phyloP scores from a whole-genome alignment of 2,113 vertebrate genomes.

The Lasiurus cinereus region DNA sequence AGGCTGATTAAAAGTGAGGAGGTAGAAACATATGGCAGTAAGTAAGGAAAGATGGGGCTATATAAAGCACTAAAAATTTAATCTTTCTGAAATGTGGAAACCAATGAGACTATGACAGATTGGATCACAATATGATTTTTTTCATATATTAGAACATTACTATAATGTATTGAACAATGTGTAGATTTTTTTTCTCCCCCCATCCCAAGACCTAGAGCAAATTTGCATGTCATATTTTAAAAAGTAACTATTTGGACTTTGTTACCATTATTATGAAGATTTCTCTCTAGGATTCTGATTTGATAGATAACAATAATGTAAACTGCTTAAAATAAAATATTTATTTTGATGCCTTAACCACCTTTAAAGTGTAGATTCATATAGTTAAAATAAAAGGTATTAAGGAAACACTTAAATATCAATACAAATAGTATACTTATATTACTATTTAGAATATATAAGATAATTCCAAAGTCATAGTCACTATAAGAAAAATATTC shows the following conservation, averaged over 20 bases:
- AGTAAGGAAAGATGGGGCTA: slow-evolving; percentile 51
- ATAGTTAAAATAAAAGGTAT: not conserved
- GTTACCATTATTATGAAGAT: not conserved
- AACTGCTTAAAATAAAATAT: not conserved
- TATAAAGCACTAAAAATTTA: slow-evolving; percentile 63
- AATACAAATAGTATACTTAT: not conserved
- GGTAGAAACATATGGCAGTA: slow-evolving; percentile 70
- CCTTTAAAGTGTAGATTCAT: not conserved
- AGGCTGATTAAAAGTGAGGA: slow-evolving; percentile 73
- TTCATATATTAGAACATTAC: slow-evolving; percentile 40
- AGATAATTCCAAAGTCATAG: not conserved
- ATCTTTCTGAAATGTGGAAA: slow-evolving; percentile 69
- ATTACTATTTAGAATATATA: not conserved
- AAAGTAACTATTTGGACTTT: slow-evolving; percentile 9
- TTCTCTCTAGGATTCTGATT: not conserved
- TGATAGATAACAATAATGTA: not conserved
- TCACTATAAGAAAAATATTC: accelerated
- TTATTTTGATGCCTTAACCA: not conserved
- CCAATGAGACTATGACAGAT: slow-evolving; percentile 52
- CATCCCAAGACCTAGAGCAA: not conserved
- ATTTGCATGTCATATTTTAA: slow-evolving; percentile 57
- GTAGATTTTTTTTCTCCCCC: not conserved
- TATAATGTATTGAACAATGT: slow-evolving; percentile 61
- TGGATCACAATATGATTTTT: slow-evolving; percentile 52
- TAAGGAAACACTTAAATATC: not conserved